phyloP scores from a whole-genome alignment of 2,797 vertebrate species.

The Poliocrania exsul region DNA sequence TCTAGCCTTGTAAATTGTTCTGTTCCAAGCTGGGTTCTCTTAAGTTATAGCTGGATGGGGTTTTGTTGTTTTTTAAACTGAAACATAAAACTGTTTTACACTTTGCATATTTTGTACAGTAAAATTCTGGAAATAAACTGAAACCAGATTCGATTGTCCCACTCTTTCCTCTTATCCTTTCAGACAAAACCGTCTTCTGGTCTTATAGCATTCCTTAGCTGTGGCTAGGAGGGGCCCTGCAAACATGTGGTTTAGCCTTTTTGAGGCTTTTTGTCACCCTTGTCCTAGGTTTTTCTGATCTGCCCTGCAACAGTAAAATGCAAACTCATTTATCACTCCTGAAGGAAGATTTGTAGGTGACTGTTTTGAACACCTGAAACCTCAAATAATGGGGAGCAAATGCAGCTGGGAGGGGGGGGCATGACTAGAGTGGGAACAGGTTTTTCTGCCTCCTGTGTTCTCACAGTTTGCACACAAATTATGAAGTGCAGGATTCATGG shows the following conservation, averaged over 20 bases:
- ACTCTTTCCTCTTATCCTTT: conserved; percentile 15
- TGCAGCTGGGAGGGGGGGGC: background rate
- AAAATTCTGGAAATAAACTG: conserved; percentile 76
- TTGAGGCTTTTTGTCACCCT: background rate
- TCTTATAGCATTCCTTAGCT: conserved; percentile 6
- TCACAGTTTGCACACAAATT: background rate
- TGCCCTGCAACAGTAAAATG: background rate
- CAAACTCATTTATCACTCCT: conserved; percentile 35
- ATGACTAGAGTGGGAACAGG: background rate
- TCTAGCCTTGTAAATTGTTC: conserved; percentile 58
- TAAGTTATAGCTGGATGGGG: conserved; percentile 58
- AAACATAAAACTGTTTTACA: conserved; percentile 69
- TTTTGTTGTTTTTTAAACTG: conserved; percentile 64
- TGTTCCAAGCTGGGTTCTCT: conserved; percentile 61
- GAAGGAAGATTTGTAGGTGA: background rate
- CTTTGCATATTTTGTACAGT: conserved; percentile 75
- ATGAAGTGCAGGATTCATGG: background rate
- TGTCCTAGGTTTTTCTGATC: background rate
- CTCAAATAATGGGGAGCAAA: background rate
- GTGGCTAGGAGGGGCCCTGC: conserved; percentile 3
- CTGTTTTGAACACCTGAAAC: conserved; percentile 39
- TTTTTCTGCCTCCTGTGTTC: conserved; percentile 52
- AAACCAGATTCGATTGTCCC: conserved; percentile 45
- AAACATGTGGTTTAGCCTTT: conserved; percentile 20
- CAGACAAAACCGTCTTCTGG: background rate